phyloP scores from a whole-genome alignment of 2,888 invertebrate species.

The Hirtodrosophila trivittata region DNA sequence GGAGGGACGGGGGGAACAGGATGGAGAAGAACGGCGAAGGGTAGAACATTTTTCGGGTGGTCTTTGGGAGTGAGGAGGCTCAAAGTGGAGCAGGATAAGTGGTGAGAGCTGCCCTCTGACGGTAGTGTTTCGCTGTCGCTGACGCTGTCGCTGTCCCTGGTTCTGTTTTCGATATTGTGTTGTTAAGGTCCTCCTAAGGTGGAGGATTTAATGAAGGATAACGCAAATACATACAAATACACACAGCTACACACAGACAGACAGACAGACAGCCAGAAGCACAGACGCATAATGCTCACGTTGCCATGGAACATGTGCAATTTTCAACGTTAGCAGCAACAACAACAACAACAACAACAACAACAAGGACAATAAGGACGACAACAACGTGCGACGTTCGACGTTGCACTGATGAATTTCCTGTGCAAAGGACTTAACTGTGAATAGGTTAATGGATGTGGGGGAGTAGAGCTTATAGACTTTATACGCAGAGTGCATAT shows the following conservation, averaged over 20 bases:
- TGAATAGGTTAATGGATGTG: conserved; percentile 47
- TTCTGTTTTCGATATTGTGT: conserved; percentile 69
- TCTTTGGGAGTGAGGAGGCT: conserved; percentile 10
- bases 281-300: conserved; percentile 25
- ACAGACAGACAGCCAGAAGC: neutral
- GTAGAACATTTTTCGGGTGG: neutral
- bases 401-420: conserved; percentile 60
- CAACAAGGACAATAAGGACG: conserved; percentile 2
- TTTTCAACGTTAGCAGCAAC: conserved; percentile 24
- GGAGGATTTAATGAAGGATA: conserved; percentile 78
- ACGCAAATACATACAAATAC: conserved; percentile 43
- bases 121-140: conserved; percentile 42
- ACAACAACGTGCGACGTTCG: conserved; percentile 16
- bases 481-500: neutral
- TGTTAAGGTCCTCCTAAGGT: conserved; percentile 65
- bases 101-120: conserved; percentile 11
- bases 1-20: neutral
- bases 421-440: conserved; percentile 35
- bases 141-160: conserved; percentile 24
- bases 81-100: conserved; percentile 39
- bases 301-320: conserved; percentile 50
- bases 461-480: neutral
- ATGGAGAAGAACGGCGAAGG: neutral
- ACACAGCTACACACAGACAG: conserved; percentile 1
- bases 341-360: conserved; percentile 7